Conservation (phyloP, 2,797 vertebrate genomes). For the Enteromius argenteus region DNA sequence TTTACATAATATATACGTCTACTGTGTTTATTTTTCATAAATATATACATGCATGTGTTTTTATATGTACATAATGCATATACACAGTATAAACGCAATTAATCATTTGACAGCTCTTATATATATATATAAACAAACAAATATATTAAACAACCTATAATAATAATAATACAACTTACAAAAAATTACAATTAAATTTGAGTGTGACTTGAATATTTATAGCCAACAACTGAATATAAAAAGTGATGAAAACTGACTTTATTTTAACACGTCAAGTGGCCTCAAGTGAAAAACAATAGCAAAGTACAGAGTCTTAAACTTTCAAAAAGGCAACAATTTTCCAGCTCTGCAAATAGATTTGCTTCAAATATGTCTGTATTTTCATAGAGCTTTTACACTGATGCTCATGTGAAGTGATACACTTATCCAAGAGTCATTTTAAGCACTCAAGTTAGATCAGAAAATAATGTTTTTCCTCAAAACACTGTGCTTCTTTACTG, state of each 20-base stretch:
- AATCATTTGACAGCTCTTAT: too few relatives aligned
- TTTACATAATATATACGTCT: too few relatives aligned
- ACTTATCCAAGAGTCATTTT: slow-evolving; percentile 46
- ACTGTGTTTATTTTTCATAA: too few relatives aligned
- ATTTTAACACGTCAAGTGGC: neutral
- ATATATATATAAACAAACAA: too few relatives aligned
- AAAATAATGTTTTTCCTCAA: slow-evolving; percentile 63
- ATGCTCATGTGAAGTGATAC: slow-evolving; percentile 40
- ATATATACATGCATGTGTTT: too few relatives aligned
- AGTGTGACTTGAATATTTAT: neutral
- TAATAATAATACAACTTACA: too few relatives aligned
- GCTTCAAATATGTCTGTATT: slow-evolving; percentile 31
- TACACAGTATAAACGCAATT: too few relatives aligned
- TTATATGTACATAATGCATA: too few relatives aligned
- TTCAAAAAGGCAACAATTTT: neutral
- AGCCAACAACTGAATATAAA: neutral
- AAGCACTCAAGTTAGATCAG: slow-evolving; percentile 69
- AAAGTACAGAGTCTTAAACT: neutral
- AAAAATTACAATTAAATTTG: too few relatives aligned
- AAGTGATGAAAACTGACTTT: neutral
- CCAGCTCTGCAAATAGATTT: neutral
- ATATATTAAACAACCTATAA: too few relatives aligned
- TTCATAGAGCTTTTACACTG: slow-evolving; percentile 23
- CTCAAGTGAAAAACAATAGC: neutral
- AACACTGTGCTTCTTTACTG: slow-evolving; percentile 45